Evolutionary conservation across 2,888 invertebrate species (phyloP).

Genomic region (Euphydryas editha): DNA sequence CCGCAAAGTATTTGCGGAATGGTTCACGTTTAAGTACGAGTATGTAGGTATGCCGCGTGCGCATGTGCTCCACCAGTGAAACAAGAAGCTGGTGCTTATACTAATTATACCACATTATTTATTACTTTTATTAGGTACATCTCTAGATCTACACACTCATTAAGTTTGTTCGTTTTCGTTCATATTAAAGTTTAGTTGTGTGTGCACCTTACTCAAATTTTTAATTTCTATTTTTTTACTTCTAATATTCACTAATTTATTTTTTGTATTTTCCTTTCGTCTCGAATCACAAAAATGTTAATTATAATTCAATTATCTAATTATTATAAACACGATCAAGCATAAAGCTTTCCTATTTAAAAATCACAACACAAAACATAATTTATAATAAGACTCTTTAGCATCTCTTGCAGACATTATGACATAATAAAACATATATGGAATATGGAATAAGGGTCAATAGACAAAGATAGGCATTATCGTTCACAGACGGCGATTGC

Average conservation of each 20-base stretch:
- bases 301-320: neutral
- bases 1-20: conserved; percentile 67
- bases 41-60: conserved; percentile 56
- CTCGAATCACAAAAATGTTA: neutral
- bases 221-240: too few relatives aligned
- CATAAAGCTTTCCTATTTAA: conserved; percentile 16
- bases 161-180: too few relatives aligned
- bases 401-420: conserved; percentile 23
- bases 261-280: too few relatives aligned
- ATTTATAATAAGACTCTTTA: conserved; percentile 11
- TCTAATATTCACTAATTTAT: too few relatives aligned
- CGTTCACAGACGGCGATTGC: conserved; percentile 40
- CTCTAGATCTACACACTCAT: neutral
- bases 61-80: conserved; percentile 43
- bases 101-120: neutral
- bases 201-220: too few relatives aligned
- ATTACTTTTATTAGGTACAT: neutral
- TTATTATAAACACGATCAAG: conserved; percentile 64
- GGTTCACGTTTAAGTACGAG: conserved; percentile 62
- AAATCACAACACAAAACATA: conserved; percentile 2
- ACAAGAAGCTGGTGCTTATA: conserved; percentile 48
- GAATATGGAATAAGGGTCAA: conserved; percentile 48
- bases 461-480: conserved; percentile 53
- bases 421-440: conserved; percentile 27
- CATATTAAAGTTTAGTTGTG: too few relatives aligned